Base-by-base conservation (phyloP, 1,140 invertebrate species). In the Copidosoma floridanum region DNA sequence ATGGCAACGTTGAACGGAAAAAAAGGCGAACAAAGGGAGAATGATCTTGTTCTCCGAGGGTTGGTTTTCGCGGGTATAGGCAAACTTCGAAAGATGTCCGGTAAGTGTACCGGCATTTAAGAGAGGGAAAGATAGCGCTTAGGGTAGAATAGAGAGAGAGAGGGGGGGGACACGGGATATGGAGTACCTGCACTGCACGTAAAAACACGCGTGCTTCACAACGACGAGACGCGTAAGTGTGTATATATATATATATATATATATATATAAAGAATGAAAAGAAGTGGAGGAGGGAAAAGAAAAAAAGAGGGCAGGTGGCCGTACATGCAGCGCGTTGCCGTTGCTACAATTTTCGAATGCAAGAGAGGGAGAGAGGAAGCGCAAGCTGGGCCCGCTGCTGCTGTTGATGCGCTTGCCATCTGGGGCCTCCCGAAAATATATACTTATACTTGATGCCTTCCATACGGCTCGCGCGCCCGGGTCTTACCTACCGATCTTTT, bases 231-330 rank as follows among this genome's bases (percentile, higher is more conserved):
- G n/a, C n/a, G n/a, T n/a, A n/a, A n/a, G n/a, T n/a, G n/a, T n/a
- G n/a, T n/a, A n/a, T n/a, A n/a, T n/a, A n/a, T n/a, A n/a, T n/a
- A n/a, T n/a, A n/a, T n/a, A n/a, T n/a, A n/a, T n/a, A n/a, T n/a
- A n/a, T n/a, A n/a, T n/a, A n/a, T n/a, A n/a, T n/a, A n/a, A n/a
- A n/a, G n/a, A n/a, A n/a, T n/a, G n/a, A n/a, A n/a, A n/a, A n/a
- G n/a, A n/a, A n/a, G 41, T 56, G 62, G 61, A 65, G 70, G 71
- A 69, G 73, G 71, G 73, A 74, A 71, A 71, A 46, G 65, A n/a
- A n/a, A n/a, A n/a, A n/a, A n/a, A n/a, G 51, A 59, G 64, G 65
- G 57, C 63, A 69, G 68, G 67, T 65, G 65, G 64, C 60, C 57
- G 63, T 67, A 64, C 65, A 71, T 65, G n/a, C n/a, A n/a, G n/a